Evolutionary conservation across 30 jellyfish, hydroid and myxozoan species (phyloP).

Genomic region (Clytia hemisphaerica): DNA sequence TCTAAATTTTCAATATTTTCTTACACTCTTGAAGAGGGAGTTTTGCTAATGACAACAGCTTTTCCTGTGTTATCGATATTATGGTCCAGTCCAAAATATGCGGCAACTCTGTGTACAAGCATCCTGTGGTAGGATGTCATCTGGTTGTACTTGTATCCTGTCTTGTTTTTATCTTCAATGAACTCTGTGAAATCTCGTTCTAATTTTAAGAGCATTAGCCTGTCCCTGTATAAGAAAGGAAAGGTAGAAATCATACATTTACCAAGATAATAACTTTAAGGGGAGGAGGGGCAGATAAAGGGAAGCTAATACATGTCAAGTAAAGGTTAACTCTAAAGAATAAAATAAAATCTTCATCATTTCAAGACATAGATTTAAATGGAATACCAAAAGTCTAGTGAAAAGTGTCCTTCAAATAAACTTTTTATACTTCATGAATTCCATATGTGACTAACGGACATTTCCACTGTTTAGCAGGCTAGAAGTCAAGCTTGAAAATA

Average conservation of each 20-base stretch:
- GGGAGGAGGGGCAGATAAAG: too few relatives aligned
- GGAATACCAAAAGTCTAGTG: too few relatives aligned
- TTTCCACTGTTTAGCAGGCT: too few relatives aligned
- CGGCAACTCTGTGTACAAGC: conserved; percentile 98
- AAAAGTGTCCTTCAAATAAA: background rate
- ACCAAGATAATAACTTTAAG: too few relatives aligned
- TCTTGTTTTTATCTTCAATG: conserved; percentile 41
- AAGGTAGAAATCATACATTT: background rate
- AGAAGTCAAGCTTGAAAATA: too few relatives aligned
- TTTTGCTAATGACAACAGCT: conserved; percentile 82
- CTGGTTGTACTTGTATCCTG: conserved; percentile 49
- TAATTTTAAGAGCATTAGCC: conserved; percentile 74
- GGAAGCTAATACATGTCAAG: too few relatives aligned
- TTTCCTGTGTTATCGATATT: conserved; percentile 87
- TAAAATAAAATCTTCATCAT: too few relatives aligned
- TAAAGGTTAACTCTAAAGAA: too few relatives aligned
- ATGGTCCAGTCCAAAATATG: conserved; percentile 91
- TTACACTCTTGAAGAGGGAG: conserved; percentile 67
- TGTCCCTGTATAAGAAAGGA: conserved; percentile 49
- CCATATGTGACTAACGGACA: too few relatives aligned
- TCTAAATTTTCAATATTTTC: conserved; percentile 7
- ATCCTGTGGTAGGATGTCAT: conserved; percentile 94
- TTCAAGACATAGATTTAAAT: too few relatives aligned
- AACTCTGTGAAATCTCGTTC: conserved; percentile 80
- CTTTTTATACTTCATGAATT: background rate